Base-by-base conservation (phyloP, 2,113 vertebrate genomes). In the Machaerirhynchus nigripectus region DNA sequence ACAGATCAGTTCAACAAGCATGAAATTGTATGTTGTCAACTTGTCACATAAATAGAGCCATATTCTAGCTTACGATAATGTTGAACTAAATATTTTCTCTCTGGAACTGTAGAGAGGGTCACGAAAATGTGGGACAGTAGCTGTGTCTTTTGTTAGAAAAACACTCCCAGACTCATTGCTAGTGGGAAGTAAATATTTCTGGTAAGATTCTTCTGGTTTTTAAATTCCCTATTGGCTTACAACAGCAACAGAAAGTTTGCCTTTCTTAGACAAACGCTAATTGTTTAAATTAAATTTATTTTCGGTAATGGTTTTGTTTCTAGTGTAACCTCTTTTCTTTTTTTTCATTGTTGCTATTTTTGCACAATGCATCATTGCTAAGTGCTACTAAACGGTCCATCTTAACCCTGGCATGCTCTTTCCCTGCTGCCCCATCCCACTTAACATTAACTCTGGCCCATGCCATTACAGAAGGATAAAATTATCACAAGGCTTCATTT, bases 11-110 rank as follows among this genome's bases (percentile, higher is more conserved):
- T 98, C 98, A 98, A 98, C 97, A 98, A 98, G 98, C 98, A 98
- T 98, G 97, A 98, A 98, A 98, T 98, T 98, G 98, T 98, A 97
- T 98, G 98, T 98, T 98, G 98, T 98, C 98, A 98, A 97, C 97
- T 98, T 98, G 98, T 98, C 98, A 98, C 96, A 98, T 98, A 98
- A 98, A 98, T 98, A 98, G 97, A 98, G 98, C 97, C 97, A 96
- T 98, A 98, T 97, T 97, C 97, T 91, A 96, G 95, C 95, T 97
- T 95, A 94, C 37, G 18, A 97, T 98, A 97, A 98, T 97, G 97
- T 98, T 97, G 96, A 97, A 97, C 96, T 97, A 98, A 97, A 93
- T 90, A 93, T 97, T 96, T 97, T 96, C 88, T 88, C 61, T 69
- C 91, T 85, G 60, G 90, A 97, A 97, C 94, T 96, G 95, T 89